Conservation (phyloP, 2,797 vertebrate species). For the Mycteria americana region DNA sequence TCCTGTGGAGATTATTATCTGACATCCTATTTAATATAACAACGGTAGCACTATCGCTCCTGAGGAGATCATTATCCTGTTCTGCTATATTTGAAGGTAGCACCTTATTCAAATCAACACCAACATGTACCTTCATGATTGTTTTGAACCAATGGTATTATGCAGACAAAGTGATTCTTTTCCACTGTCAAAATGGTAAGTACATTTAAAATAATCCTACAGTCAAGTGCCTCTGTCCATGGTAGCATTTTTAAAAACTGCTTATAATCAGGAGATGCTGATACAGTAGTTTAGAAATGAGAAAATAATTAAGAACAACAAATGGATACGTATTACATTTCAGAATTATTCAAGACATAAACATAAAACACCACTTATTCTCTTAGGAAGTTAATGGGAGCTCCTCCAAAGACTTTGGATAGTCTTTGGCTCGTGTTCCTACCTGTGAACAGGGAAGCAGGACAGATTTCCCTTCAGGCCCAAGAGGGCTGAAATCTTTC, state of each 20-base stretch:
- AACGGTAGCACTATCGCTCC: neutral
- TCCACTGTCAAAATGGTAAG: neutral
- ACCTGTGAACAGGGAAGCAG: neutral
- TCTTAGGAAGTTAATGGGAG: neutral
- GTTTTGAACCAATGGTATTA: neutral
- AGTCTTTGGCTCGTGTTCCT: neutral
- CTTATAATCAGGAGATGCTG: neutral
- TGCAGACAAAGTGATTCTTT: neutral
- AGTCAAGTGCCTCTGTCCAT: neutral
- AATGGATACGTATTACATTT: neutral
- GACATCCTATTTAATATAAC: neutral
- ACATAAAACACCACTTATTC: neutral
- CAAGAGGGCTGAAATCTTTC: neutral
- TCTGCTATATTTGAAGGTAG: neutral
- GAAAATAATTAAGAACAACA: neutral
- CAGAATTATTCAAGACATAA: neutral
- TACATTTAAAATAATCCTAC: neutral
- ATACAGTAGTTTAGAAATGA: neutral
- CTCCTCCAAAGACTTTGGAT: neutral
- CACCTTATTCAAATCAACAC: neutral
- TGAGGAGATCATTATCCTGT: neutral
- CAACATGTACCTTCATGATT: neutral
- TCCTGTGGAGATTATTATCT: neutral
- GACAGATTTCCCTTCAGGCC: neutral
- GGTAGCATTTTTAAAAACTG: neutral